Evolutionary conservation across 2,797 vertebrate species (phyloP), one percentile per base, ranked within the genome.

Genomic region (Coluber constrictor): DNA sequence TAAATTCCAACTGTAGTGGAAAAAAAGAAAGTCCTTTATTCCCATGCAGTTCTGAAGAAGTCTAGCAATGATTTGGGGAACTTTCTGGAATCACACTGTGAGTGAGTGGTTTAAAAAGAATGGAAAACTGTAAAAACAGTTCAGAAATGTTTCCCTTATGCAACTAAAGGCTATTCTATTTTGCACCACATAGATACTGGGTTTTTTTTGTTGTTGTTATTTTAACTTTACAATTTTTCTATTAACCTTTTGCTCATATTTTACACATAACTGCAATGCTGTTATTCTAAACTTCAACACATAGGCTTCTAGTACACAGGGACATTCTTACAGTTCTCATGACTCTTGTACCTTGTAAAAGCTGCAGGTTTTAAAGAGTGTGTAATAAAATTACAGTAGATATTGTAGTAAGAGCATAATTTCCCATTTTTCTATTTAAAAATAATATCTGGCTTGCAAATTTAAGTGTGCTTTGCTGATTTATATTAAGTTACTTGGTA

Each of bases 401-500:
- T 90, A 92, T 90, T 94, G 91, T 91, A 89, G 12, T 0, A 29
- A 74, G 37, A 74, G 56, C 91, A 91, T 92, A 90, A 83, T 20
- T 95, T 92, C 37, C 93, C 51, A 74, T 63, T 93, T 86, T 91
- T 94, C 54, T 92, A 91, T 91, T 83, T 86, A 54, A 60, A 61
- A 63, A 63, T 4, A 90, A 10, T 88, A 29, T 43, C 83, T 47
- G 92, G 18, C 89, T 92, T 87, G 61, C 47, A 27, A 51, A 86
- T 83, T 91, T 88, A 88, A 93, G 61, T 88, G 88, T 89, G 1
- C 32, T 87, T 56, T 11, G 91, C 93, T 95, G 89, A 92, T 91
- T 90, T 74, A 15, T 90, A 29, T 32, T 92, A 57, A 89, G 95
- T 90, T 93, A 83, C 29, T 95, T 74, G 91, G 90, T 95, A 93